These are phyloP conservation scores for Sebastes nivosus DNA, from an alignment of 2,797 vertebrate genomes.

Conservation along the genomic window DNA sequence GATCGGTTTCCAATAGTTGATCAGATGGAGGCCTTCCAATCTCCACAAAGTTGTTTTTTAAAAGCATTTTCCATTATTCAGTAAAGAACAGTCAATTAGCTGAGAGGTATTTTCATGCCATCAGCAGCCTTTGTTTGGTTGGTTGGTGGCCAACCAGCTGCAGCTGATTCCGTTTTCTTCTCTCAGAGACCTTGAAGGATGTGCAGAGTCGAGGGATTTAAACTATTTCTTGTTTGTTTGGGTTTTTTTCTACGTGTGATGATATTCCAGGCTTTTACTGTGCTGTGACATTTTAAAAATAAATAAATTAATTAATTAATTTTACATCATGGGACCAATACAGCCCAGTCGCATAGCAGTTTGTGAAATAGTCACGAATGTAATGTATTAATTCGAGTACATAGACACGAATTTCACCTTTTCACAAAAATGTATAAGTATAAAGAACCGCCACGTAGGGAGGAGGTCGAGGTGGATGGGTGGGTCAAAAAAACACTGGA, in stretches of 20 bases:
- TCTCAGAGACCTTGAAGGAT: background rate
- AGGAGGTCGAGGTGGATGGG: no score
- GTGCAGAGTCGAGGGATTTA: background rate
- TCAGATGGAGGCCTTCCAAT: background rate
- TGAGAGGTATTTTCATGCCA: background rate
- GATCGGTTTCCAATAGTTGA: background rate
- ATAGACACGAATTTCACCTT: background rate
- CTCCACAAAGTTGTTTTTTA: background rate
- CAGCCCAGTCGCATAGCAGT: background rate
- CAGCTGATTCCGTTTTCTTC: background rate
- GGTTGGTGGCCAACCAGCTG: slow-evolving; percentile 14
- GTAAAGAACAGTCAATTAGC: background rate
- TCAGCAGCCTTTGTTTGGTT: background rate
- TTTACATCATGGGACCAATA: background rate
- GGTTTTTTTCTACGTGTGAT: background rate
- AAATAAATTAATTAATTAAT: background rate
- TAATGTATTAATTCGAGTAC: background rate
- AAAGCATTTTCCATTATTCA: background rate
- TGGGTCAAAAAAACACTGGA: no score
- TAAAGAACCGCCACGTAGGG: background rate
- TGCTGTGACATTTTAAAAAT: background rate
- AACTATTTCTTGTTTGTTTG: background rate
- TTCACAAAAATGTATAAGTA: background rate
- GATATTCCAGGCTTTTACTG: background rate
- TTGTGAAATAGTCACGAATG: background rate